phyloP scores from a whole-genome alignment of 2,113 vertebrate genomes.

The rabbit (Oryctolagus cuniculus) region DNA sequence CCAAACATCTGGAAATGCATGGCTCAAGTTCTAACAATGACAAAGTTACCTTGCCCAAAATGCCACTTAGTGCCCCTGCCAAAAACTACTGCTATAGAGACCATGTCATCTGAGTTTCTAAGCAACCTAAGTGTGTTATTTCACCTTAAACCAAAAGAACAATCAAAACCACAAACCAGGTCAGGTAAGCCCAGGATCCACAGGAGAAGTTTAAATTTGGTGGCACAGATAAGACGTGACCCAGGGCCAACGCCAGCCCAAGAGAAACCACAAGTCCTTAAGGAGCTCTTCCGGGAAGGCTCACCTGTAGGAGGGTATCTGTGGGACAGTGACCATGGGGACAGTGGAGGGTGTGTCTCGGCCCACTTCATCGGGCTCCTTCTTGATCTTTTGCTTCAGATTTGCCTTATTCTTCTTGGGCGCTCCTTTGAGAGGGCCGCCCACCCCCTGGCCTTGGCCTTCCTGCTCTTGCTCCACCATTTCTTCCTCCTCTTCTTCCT shows the following conservation, averaged over 20 bases:
- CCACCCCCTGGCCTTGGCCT: conserved; percentile 84
- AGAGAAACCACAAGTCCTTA: neutral
- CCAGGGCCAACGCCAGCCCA: conserved; percentile 32
- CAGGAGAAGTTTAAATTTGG: conserved; percentile 43
- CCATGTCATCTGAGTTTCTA: conserved; percentile 32
- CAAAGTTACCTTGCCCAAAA: neutral
- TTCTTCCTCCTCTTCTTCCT: conserved; percentile 76
- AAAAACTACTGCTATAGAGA: conserved; percentile 41
- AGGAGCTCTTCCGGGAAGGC: conserved; percentile 60
- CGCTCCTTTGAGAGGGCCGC: conserved; percentile 77
- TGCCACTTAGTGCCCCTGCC: neutral
- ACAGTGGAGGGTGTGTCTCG: conserved; percentile 78
- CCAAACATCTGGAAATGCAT: neutral
- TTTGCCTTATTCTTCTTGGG: conserved; percentile 90
- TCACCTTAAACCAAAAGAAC: conserved; percentile 61
- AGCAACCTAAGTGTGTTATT: conserved; percentile 22
- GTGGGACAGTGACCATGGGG: conserved; percentile 91
- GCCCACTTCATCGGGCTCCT: conserved; percentile 85
- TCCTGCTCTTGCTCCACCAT: conserved; percentile 84
- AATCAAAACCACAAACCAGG: conserved; percentile 55
- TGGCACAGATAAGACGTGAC: conserved; percentile 51
- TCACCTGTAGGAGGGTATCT: conserved; percentile 96
- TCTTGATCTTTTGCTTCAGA: conserved; percentile 94
- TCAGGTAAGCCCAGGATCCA: neutral
- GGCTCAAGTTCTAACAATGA: neutral